phyloP scores from a whole-genome alignment of 2,888 invertebrate genomes.

The Dusona sp. region DNA sequence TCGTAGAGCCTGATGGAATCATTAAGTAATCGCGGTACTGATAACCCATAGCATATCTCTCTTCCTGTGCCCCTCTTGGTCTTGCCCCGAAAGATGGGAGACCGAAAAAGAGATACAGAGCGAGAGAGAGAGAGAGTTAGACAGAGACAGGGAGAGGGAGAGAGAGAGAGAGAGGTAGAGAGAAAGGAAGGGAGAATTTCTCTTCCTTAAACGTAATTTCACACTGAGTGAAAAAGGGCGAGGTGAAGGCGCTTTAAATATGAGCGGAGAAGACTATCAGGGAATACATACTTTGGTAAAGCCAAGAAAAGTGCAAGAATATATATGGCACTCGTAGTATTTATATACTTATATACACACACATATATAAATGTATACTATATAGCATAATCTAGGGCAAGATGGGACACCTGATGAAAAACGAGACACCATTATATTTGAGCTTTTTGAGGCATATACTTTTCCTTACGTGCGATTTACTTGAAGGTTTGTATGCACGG shows the following conservation, averaged over 20 bases:
- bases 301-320: too few relatives aligned
- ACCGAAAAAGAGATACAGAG: not conserved
- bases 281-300: not conserved
- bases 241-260: not conserved
- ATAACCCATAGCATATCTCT: not conserved
- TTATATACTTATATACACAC: not conserved
- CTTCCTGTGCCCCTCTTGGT: not conserved
- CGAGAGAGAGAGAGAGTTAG: conserved; percentile 1
- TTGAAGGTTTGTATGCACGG: too few relatives aligned
- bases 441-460: too few relatives aligned
- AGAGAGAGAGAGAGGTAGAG: not conserved
- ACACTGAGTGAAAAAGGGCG: conserved; percentile 12
- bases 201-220: conserved; percentile 45
- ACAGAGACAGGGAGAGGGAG: too few relatives aligned
- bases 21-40: conserved; percentile 21
- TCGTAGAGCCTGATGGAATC: not conserved
- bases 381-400: too few relatives aligned
- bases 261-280: not conserved
- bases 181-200: not conserved
- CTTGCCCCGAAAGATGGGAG: not conserved
- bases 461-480: too few relatives aligned
- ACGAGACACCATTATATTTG: too few relatives aligned
- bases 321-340: not conserved
- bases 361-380: not conserved
- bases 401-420: too few relatives aligned